Percentiles rank a stretch among this genome's conserved stretches.
Conservation (phyloP, 2,797 vertebrate genomes). For the Fundulus diaphanus region DNA sequence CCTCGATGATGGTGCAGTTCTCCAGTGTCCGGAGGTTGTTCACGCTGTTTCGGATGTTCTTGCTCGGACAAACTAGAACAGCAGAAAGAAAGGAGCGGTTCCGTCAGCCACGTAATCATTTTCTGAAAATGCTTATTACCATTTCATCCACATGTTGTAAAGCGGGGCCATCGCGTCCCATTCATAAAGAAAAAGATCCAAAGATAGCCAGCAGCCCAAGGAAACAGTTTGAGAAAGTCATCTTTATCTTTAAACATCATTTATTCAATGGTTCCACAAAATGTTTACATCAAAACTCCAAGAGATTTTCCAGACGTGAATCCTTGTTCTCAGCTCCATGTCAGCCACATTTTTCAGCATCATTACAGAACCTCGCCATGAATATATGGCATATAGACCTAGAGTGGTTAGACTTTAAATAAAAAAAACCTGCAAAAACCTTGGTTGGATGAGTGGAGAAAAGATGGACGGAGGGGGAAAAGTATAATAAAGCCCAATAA, state of each 20-base stretch:
- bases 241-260: background rate
- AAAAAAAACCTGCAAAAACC: too few relatives aligned
- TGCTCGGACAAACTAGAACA: conserved; percentile 85
- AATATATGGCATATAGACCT: too few relatives aligned
- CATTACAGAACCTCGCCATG: too few relatives aligned
- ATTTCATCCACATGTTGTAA: too few relatives aligned
- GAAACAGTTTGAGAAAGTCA: background rate
- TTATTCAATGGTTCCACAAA: background rate
- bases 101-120: background rate
- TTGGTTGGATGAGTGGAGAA: too few relatives aligned
- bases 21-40: conserved; percentile 86
- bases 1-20: conserved; percentile 97
- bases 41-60: conserved; percentile 95
- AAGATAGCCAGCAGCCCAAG: background rate
- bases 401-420: too few relatives aligned
- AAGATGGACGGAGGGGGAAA: too few relatives aligned
- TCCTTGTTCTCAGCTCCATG: too few relatives aligned
- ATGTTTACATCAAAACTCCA: too few relatives aligned
- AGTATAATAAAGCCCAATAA: too few relatives aligned
- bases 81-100: background rate
- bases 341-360: too few relatives aligned
- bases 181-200: background rate
- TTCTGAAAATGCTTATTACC: background rate
- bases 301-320: too few relatives aligned
- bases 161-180: background rate